Evolutionary conservation across 2,888 invertebrate genomes (phyloP).

Genomic region (Chirona hameri): DNA sequence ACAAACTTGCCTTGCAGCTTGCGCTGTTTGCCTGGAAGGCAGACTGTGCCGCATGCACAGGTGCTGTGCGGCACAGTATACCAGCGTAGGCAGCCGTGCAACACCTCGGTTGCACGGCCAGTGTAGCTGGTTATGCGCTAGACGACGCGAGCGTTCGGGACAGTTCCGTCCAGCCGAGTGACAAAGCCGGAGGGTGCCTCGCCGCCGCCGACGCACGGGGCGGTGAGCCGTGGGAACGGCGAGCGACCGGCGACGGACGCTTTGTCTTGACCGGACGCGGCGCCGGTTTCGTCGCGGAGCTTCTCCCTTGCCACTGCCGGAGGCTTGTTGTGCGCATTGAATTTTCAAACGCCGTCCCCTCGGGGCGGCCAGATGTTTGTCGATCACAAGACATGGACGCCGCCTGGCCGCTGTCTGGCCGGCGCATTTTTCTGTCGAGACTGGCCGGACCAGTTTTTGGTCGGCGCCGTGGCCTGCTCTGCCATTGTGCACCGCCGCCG

Average conservation of each 20-base stretch:
- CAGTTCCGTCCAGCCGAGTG: no score
- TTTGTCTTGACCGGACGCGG: background rate
- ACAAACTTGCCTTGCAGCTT: background rate
- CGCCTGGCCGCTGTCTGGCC: background rate
- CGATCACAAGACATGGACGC: slow-evolving; percentile 2
- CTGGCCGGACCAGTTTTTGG: background rate
- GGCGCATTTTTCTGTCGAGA: background rate
- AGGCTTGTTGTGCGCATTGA: slow-evolving; percentile 22
- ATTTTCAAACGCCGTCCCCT: background rate
- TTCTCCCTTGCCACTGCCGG: no score
- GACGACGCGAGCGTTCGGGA: no score
- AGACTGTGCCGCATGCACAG: background rate
- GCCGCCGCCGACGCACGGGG: background rate
- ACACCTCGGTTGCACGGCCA: background rate
- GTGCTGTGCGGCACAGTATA: background rate
- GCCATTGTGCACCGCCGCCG: background rate
- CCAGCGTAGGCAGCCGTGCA: background rate
- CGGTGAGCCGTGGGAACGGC: background rate
- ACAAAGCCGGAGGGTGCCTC: no score
- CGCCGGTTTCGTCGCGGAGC: background rate
- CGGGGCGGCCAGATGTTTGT: background rate
- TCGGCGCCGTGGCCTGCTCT: background rate
- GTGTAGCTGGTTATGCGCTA: no score
- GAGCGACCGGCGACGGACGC: background rate
- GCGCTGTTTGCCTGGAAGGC: background rate